phyloP scores from a whole-genome alignment of 2,797 vertebrate genomes.

The Ptychobarbus kaznakovi region DNA sequence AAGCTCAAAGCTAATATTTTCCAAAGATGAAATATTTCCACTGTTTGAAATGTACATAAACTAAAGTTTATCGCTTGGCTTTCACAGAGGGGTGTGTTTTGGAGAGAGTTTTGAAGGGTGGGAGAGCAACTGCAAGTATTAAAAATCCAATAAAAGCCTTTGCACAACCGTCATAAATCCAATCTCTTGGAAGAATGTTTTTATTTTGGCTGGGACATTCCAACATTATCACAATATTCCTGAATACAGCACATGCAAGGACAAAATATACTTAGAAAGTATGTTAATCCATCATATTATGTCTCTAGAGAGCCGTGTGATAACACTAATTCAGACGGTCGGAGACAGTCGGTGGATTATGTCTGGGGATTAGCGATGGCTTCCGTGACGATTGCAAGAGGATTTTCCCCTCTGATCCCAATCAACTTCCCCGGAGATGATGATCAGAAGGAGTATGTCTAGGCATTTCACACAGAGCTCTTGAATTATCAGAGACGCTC shows the following conservation, averaged over 20 bases:
- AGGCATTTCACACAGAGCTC: constrained; percentile 6
- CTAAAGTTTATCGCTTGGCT: constrained; percentile 23
- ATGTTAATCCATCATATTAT: constrained; percentile 63
- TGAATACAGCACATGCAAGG: not conserved
- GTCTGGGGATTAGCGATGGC: constrained; percentile 61
- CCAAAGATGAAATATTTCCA: constrained; percentile 7
- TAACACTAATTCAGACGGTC: constrained; percentile 54
- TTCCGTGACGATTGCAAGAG: constrained; percentile 60
- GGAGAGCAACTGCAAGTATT: constrained; percentile 4
- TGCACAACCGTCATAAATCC: constrained; percentile 37
- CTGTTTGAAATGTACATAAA: constrained; percentile 36
- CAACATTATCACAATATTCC: constrained; percentile 18
- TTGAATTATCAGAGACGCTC: not conserved
- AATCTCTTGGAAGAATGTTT: constrained; percentile 23
- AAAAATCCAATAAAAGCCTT: constrained; percentile 22
- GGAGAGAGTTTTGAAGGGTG: constrained; percentile 3
- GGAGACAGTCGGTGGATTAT: constrained; percentile 69
- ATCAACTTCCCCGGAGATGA: constrained; percentile 55
- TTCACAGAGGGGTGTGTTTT: constrained; percentile 18
- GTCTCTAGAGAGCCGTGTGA: constrained; percentile 52
- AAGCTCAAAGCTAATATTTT: constrained; percentile 7
- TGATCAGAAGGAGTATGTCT: not conserved
- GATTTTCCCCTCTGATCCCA: constrained; percentile 66
- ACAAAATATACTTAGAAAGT: constrained; percentile 31
- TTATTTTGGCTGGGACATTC: constrained; percentile 30